Evolutionary conservation across 2,888 invertebrate genomes (phyloP).

Genomic region (Fabriciana adippe): DNA sequence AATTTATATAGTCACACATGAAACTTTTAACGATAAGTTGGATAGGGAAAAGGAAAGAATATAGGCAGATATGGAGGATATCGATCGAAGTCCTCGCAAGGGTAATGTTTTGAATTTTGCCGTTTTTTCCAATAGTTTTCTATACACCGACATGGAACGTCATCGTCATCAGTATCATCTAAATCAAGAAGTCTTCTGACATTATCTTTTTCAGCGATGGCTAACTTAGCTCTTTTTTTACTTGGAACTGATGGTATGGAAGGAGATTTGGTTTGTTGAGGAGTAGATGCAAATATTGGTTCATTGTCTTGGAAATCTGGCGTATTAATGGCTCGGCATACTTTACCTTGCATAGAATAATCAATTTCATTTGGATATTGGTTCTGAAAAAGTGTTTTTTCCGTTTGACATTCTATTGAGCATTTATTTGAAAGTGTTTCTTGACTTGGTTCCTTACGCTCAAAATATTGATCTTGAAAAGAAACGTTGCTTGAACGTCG

Average conservation of each 20-base stretch:
- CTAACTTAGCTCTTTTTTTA: constrained; percentile 16
- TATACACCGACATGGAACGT: constrained; percentile 39
- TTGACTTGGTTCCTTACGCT: neutral
- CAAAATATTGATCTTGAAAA: neutral
- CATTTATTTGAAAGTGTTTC: constrained; percentile 3
- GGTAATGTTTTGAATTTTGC: constrained; percentile 21
- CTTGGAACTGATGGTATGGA: neutral
- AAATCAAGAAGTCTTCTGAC: constrained; percentile 9
- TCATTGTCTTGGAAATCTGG: neutral
- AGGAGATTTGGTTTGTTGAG: neutral
- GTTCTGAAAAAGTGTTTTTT: neutral
- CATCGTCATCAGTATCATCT: constrained; percentile 29
- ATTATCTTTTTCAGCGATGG: constrained; percentile 11
- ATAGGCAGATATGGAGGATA: constrained; percentile 36
- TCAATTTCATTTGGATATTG: neutral
- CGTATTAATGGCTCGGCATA: constrained; percentile 21
- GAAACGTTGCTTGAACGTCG: neutral
- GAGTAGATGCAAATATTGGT: neutral
- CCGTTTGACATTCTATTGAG: constrained; percentile 33
- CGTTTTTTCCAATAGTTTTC: constrained; percentile 36
- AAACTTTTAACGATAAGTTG: neutral
- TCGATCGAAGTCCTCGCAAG: constrained; percentile 31
- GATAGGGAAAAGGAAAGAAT: constrained; percentile 29
- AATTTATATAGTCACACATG: too few relatives aligned
- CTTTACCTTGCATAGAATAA: constrained; percentile 7